phyloP scores from a whole-genome alignment of 2,113 vertebrate genomes.

The Cololabis saira region DNA sequence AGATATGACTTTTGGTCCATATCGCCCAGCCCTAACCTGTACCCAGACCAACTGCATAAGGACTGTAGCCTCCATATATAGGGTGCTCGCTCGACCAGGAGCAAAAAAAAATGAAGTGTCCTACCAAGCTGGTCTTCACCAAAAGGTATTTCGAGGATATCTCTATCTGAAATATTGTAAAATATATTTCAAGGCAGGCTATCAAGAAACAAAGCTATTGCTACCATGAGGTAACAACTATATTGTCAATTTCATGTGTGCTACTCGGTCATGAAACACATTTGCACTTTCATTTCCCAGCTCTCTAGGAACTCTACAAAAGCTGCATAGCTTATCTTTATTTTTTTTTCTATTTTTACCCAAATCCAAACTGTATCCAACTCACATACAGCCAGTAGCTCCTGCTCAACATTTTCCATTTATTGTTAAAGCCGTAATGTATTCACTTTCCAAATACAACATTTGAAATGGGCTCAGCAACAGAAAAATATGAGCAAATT shows the following conservation, averaged over 20 bases:
- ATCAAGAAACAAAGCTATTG: background rate
- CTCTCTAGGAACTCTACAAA: no score
- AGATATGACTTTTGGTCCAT: no score
- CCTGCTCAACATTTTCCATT: conserved; percentile 4
- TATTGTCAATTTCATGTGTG: background rate
- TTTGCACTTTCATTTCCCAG: background rate
- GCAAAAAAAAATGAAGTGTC: conserved; percentile 5
- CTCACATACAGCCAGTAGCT: background rate
- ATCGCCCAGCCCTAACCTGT: no score
- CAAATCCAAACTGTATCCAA: background rate
- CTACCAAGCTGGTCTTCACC: conserved; percentile 2
- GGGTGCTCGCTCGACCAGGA: background rate
- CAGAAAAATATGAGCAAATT: conserved; percentile 1
- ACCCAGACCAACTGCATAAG: no score
- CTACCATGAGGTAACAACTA: background rate
- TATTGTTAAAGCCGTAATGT: conserved; percentile 4
- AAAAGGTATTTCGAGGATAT: conserved; percentile 9
- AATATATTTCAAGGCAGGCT: background rate
- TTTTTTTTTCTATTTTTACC: background rate
- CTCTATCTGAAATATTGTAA: conserved; percentile 12
- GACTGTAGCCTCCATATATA: no score
- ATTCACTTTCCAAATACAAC: background rate
- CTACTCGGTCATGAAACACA: background rate
- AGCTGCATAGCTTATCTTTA: background rate
- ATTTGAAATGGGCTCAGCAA: background rate